Evolutionary conservation across 64 coral and sea anemone genomes (phyloP), one percentile per base, ranked within the genome.

Genomic region (Dendrophyllia cribrosa): DNA sequence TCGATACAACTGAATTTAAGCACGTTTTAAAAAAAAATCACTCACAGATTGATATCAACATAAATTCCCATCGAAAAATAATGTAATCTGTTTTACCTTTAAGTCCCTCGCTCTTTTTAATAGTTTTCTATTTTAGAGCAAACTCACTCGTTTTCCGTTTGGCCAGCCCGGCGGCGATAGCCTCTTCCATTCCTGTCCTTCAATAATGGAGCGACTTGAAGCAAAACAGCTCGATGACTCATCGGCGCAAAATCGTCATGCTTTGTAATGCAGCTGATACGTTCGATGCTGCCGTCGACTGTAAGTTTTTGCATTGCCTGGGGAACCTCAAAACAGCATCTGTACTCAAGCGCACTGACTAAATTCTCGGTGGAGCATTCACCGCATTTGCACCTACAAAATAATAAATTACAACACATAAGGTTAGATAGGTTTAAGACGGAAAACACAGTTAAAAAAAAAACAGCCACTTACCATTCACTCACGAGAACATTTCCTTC

Each of bases 201-300:
- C 17, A 88, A 58, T 66, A 88, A 49, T 19, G 87, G 71, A 44
- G 87, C 72, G 17, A 88, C 87, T 76, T 88, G 70, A 58, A 62
- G 5, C 22, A 88, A 59, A 43, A 88, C 87, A 44, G 87, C 51
- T 63, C 43, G 43, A 10, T 74, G 22, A 45, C 51, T 76, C 23
- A 88, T 64, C 19, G 87, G 23, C 15, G 71, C 26, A 74, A 51
- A 88, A 68, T 88, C 87, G 19, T 88, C 87, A 51, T 88, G 87
- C 45, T 77, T 58, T 16, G 70, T 76, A 51, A 88, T 88, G 48
- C 70, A 88, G 51, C 34, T 75, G 17, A 77, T 73, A 24, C 17
- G 59, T 21, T 88, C 87, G 24, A 76, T 64, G 25, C 51, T 60
- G 22, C 87, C 87, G 52, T 88, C 87, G 7, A 74, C 74, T 20